These are phyloP conservation scores for Diplodus puntazzo DNA, from an alignment of 2,797 vertebrate species.

Conservation along the genomic window DNA sequence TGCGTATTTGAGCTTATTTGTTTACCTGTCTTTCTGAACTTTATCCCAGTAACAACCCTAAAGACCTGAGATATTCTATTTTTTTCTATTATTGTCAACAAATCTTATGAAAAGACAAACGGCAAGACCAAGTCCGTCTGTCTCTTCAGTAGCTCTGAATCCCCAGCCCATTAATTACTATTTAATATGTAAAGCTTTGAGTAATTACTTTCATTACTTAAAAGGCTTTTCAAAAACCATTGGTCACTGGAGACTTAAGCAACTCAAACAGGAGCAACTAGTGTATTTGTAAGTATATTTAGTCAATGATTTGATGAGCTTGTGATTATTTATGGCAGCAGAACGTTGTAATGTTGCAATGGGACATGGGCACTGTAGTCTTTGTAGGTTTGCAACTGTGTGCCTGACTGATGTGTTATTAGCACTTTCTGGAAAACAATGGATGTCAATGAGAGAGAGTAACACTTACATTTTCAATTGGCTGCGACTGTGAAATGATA, in stretches of 20 bases:
- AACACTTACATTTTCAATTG: background rate
- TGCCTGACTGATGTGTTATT: background rate
- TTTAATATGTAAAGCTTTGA: background rate
- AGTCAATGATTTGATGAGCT: background rate
- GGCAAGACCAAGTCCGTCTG: background rate
- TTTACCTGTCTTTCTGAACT: conserved; percentile 30
- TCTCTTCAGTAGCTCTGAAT: background rate
- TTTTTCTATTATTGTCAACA: background rate
- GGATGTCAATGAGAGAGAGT: too few species aligned
- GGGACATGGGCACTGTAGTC: background rate
- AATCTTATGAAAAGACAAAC: background rate
- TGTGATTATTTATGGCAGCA: too few species aligned
- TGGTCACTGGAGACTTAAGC: too few species aligned
- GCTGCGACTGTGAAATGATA: background rate
- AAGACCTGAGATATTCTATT: background rate
- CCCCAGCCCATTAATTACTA: background rate
- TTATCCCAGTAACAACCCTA: background rate
- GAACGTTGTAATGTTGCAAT: too few species aligned
- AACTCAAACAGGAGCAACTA: background rate
- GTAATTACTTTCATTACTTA: too few species aligned
- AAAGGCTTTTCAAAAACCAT: too few species aligned
- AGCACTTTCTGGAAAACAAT: too few species aligned
- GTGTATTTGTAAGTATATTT: background rate
- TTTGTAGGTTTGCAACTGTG: background rate
- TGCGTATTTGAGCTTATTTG: conserved; percentile 31